Percentiles rank a stretch among this genome's conserved stretches.
Conservation (phyloP, 2,797 vertebrate species). For the Acipenser oxyrinchus region DNA sequence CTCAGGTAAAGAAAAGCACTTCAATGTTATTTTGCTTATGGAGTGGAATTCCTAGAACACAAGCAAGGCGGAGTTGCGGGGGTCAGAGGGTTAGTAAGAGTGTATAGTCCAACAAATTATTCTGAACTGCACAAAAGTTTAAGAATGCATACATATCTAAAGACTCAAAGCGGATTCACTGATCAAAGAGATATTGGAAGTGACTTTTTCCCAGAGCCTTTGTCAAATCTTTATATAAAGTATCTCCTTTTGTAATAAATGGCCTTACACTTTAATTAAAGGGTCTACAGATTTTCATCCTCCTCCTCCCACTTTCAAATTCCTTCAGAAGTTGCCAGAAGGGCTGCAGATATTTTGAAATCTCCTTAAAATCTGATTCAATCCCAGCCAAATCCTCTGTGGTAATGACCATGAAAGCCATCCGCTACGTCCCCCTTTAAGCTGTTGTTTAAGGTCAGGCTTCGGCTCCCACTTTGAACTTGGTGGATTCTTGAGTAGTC, state of each 20-base stretch:
- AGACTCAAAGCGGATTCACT: slow-evolving; percentile 50
- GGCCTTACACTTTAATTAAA: slow-evolving; percentile 50
- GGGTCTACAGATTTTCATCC: slow-evolving; percentile 38
- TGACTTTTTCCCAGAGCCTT: slow-evolving; percentile 61
- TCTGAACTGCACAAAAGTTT: slow-evolving; percentile 50
- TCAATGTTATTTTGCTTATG: no score
- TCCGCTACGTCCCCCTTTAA: slow-evolving; percentile 40
- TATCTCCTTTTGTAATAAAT: slow-evolving; percentile 42
- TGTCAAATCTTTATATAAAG: slow-evolving; percentile 56
- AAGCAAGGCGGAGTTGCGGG: no score
- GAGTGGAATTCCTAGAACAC: no score
- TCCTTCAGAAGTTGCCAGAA: slow-evolving; percentile 16
- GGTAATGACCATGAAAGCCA: slow-evolving; percentile 42
- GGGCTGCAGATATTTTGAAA: slow-evolving; percentile 13
- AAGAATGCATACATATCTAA: slow-evolving; percentile 51
- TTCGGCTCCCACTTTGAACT: slow-evolving; percentile 58
- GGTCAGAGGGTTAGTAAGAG: not conserved
- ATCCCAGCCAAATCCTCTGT: slow-evolving; percentile 1
- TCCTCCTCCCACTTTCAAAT: slow-evolving; percentile 24
- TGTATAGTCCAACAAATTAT: slow-evolving; percentile 44
- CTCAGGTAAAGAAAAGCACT: no score
- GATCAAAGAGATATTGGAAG: slow-evolving; percentile 64
- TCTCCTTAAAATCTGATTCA: slow-evolving; percentile 9
- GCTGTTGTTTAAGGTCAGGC: slow-evolving; percentile 57
- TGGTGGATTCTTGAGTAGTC: slow-evolving; percentile 7